phyloP scores from a whole-genome alignment of 2,113 vertebrate genomes.

The Tragelaphus strepsiceros region DNA sequence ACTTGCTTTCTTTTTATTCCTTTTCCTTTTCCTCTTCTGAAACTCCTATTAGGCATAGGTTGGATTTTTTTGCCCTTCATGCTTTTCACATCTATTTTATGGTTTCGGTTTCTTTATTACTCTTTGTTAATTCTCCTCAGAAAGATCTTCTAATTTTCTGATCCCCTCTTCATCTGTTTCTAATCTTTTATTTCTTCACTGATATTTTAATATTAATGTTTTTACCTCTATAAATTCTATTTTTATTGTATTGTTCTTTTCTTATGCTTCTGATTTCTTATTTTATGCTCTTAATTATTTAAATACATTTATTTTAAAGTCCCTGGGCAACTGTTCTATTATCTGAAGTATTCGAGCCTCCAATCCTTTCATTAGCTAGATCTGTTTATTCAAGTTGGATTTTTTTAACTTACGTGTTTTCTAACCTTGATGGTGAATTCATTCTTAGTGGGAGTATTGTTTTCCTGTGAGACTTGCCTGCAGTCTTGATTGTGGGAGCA shows the following conservation, averaged over 20 bases:
- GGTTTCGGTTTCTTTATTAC: background rate
- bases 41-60: background rate
- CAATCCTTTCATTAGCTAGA: background rate
- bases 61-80: background rate
- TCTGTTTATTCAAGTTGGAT: background rate
- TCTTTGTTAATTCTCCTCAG: background rate
- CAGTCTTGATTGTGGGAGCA: background rate
- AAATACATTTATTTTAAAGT: background rate
- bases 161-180: background rate
- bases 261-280: background rate
- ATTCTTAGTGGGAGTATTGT: background rate
- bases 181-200: background rate
- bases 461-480: background rate
- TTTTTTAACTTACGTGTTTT: background rate
- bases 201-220: background rate
- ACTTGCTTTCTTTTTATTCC: background rate
- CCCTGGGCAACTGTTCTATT: background rate
- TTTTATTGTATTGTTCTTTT: background rate
- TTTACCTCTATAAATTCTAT: background rate
- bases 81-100: background rate
- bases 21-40: background rate
- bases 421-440: background rate
- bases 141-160: background rate
- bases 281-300: background rate
- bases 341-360: background rate